These are phyloP conservation scores for Oppia nitens DNA, from an alignment of 1,140 invertebrate species.

Conservation along the genomic window DNA sequence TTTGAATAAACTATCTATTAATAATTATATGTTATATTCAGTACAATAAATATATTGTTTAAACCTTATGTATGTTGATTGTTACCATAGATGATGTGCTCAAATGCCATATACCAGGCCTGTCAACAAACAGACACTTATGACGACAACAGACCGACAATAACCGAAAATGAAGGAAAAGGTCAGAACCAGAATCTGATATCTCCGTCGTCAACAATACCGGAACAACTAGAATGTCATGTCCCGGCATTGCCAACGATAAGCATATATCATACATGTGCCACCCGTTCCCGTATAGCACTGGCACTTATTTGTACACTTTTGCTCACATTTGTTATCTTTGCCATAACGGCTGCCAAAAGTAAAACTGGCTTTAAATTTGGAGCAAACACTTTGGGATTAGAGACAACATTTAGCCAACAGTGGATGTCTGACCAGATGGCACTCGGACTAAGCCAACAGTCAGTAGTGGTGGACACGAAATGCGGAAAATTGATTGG, in stretches of 20 bases:
- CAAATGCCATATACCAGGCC: background rate
- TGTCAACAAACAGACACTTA: background rate
- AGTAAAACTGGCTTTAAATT: background rate
- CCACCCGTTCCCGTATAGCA: background rate
- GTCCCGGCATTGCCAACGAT: background rate
- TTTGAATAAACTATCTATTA: no score
- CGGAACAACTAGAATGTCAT: background rate
- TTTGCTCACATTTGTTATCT: background rate
- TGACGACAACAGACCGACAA: background rate
- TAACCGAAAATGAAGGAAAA: no score
- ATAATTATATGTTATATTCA: no score
- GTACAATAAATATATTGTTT: no score
- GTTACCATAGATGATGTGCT: background rate
- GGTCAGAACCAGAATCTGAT: background rate
- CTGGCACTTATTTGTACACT: background rate
- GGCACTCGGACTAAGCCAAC: background rate
- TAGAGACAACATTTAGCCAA: no score
- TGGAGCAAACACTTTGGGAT: background rate
- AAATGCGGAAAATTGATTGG: constrained; percentile 17
- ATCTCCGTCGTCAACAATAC: background rate
- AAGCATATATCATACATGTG: background rate
- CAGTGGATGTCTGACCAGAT: background rate
- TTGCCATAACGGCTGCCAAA: background rate
- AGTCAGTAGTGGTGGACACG: constrained; percentile 16
- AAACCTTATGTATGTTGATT: no score